Conservation (phyloP, 2,797 vertebrate species). For the Jordanella pulchra region DNA sequence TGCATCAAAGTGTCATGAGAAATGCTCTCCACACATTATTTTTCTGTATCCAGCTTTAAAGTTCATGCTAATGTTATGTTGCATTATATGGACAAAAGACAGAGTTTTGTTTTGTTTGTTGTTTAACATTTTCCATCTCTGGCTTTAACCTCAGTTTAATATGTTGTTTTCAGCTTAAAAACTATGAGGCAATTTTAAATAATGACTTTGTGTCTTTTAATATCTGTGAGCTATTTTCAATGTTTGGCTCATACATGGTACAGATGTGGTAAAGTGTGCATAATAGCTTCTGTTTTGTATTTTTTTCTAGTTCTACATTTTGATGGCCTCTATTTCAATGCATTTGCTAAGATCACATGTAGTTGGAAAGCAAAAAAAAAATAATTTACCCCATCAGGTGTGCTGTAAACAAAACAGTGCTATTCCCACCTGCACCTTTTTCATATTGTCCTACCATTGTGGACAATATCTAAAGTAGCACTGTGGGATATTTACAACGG, state of each 20-base stretch:
- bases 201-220: not conserved
- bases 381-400: not conserved
- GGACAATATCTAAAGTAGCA: conserved; percentile 3
- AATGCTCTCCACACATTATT: not conserved
- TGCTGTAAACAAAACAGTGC: conserved; percentile 9
- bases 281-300: not conserved
- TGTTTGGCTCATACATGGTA: not conserved
- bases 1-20: not conserved
- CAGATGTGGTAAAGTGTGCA: not conserved
- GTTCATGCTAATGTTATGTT: not conserved
- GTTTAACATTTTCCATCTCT: not conserved
- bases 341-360: not conserved
- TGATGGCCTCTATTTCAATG: not conserved
- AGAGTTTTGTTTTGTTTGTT: not conserved
- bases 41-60: not conserved
- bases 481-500: conserved; percentile 3
- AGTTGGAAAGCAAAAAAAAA: conserved; percentile 4
- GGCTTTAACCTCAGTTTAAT: not conserved
- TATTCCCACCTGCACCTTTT: not conserved
- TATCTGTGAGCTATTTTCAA: not conserved
- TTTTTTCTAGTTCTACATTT: not conserved
- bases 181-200: not conserved
- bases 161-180: not conserved
- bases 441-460: conserved; percentile 2
- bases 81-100: not conserved